These are phyloP conservation scores for Mesochorus sp. DNA, from an alignment of 2,888 invertebrate genomes.

Conservation along the genomic window DNA sequence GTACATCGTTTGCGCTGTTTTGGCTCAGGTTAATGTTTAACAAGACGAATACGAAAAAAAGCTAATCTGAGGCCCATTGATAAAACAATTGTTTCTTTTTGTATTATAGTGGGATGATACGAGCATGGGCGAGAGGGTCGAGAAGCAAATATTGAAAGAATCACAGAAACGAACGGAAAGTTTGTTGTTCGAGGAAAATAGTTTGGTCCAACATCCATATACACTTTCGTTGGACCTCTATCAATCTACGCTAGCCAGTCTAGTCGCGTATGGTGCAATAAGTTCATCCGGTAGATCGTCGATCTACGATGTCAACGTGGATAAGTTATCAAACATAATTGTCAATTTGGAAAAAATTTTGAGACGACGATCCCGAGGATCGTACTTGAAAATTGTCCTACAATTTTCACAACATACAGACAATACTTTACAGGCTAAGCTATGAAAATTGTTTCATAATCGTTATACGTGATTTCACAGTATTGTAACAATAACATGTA, in stretches of 20 bases:
- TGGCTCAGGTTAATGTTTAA: constrained; percentile 83
- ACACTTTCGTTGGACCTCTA: constrained; percentile 88
- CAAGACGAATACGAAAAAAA: too few relatives aligned
- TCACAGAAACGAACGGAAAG: constrained; percentile 86
- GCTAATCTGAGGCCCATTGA: too few relatives aligned
- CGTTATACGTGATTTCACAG: background rate
- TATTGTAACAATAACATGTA: background rate
- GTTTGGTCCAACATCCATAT: constrained; percentile 86
- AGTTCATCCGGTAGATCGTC: constrained; percentile 57
- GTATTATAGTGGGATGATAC: constrained; percentile 73
- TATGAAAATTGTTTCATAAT: constrained; percentile 66
- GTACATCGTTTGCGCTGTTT: constrained; percentile 82
- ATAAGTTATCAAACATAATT: constrained; percentile 66
- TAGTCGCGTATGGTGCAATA: constrained; percentile 70
- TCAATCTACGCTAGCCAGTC: constrained; percentile 72
- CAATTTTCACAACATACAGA: constrained; percentile 65
- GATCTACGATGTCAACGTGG: constrained; percentile 69
- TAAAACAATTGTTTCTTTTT: constrained; percentile 66
- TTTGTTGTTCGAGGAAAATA: constrained; percentile 78
- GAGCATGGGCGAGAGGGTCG: constrained; percentile 70
- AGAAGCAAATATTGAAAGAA: constrained; percentile 84
- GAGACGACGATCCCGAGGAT: constrained; percentile 68
- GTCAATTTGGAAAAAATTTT: constrained; percentile 70
- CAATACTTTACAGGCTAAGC: constrained; percentile 73
- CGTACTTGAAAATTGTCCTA: constrained; percentile 69